These are phyloP conservation scores for Psylliodes chrysocephalus DNA, from an alignment of 2,888 invertebrate genomes.

Conservation along the genomic window DNA sequence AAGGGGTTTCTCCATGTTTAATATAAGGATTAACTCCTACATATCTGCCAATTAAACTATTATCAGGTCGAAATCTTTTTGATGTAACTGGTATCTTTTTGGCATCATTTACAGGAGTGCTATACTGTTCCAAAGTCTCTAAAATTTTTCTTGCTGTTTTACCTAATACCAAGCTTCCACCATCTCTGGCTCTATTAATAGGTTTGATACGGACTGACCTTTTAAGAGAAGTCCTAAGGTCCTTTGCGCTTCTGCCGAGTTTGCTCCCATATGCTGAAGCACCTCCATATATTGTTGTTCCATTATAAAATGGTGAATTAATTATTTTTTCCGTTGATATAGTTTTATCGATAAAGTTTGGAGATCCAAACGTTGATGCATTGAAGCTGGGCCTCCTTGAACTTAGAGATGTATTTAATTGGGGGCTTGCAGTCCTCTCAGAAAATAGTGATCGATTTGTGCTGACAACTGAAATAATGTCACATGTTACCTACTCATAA, in stretches of 20 bases:
- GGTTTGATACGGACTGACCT: slow-evolving; percentile 65
- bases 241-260: slow-evolving; percentile 45
- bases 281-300: slow-evolving; percentile 80
- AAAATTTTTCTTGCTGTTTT: slow-evolving; percentile 82
- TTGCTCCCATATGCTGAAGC: slow-evolving; percentile 69
- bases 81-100: slow-evolving; percentile 75
- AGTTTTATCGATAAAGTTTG: slow-evolving; percentile 63
- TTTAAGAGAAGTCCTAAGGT: slow-evolving; percentile 40
- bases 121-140: slow-evolving; percentile 82
- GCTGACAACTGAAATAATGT: slow-evolving; percentile 30
- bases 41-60: slow-evolving; percentile 53
- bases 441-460: slow-evolving; percentile 40
- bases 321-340: slow-evolving; percentile 63
- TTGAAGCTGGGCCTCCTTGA: slow-evolving; percentile 67
- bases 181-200: slow-evolving; percentile 56
- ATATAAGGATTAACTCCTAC: slow-evolving; percentile 58
- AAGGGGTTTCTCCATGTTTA: slow-evolving; percentile 49
- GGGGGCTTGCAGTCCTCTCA: slow-evolving; percentile 59
- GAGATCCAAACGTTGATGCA: slow-evolving; percentile 62
- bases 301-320: slow-evolving; percentile 80
- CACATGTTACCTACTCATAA: too few species aligned
- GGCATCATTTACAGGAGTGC: slow-evolving; percentile 82
- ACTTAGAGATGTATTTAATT: slow-evolving; percentile 61
- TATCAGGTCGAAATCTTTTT: slow-evolving; percentile 50
- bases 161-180: slow-evolving; percentile 68